Evolutionary conservation across 2,888 invertebrate species (phyloP), one percentile per base, ranked within the genome.

Genomic region (Eupithecia dodoneata): DNA sequence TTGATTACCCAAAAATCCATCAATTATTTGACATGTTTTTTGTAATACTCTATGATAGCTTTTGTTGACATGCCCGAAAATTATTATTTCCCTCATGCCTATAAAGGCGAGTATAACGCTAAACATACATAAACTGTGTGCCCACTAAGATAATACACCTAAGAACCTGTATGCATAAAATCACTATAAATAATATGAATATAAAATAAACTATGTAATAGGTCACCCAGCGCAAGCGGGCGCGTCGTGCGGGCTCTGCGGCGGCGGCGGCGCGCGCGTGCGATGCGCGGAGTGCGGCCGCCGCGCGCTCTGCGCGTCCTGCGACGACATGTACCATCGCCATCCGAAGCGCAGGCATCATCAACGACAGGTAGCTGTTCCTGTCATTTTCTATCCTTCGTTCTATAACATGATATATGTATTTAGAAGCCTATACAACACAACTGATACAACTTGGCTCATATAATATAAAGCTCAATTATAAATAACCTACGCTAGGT

Each of bases 291-390:
- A 97, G 89, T 99, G 99, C 91, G 96, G 96, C 63, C 96, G 97
- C 41, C 98, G 98, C 86, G 97, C 97, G 76, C 98, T 98, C 84
- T 99, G 99, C 89, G 96, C 97, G 76, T 97, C 98, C 69, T 99
- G 99, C 93, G 98, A 99, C 90, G 98, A 98, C 89, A 98, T 98
- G 98, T 99, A 98, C 92, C 98, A 99, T 91, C 96, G 98, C 81
- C 99, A 99, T 90, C 98, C 99, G 0, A 98, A 98, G 87, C 95
- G 98, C 80, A 97, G 97, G 84, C 95, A 96, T 81, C 99, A 99
- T 89, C 95, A 97, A 81, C 95, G 99, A 87, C 97, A 97, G 95
- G 98, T 97, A 91, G 4, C 63, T 18, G 59, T 59, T 59, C 18
- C n/a, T 55, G 7, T 55, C 2, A 18, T 18, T 55, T 55, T 18